Evolutionary conservation across 1,140 invertebrate genomes (phyloP), one percentile per base, ranked within the genome.

Genomic region (Drosophila arizonae): DNA sequence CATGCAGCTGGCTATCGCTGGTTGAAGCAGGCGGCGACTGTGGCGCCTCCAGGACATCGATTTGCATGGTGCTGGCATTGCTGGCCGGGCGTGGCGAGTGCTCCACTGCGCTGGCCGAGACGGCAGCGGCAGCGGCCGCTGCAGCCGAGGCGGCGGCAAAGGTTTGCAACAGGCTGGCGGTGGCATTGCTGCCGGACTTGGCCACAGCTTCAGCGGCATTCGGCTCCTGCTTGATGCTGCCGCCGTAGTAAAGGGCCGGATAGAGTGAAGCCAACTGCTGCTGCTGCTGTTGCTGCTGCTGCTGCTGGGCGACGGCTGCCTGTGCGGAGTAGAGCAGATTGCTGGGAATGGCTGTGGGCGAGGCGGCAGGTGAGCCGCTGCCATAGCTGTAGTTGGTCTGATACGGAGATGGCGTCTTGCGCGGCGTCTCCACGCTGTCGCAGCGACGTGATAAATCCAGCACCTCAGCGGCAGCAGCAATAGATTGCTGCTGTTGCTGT

Each of bases 391-490:
- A 90, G 63, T 67, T 91, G 36, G 89, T 80, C 63, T 91, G 76
- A 36, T 91, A 89, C 2, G 91, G 91, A 1, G 91, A 91, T 1
- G 90, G 82, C 0, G 91, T 91, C 73, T 92, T 92, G 26, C 88
- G 66, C 26, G 89, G 63, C 4, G 87, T 84, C 68, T 91, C 91
- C n/a, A 90, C 85, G 28, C 87, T 90, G 73, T 91, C 90, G 41
- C 91, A 90, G 60, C 86, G 90, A 13, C 81, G 77, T 6, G 92
- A 92, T 28, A 92, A 72, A 78, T 92, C 92, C 54, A 92, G 63
- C 8, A 88, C 91, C 58, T 89, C 90, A 5, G 76, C 62, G 33
- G 63, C 48, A 11, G 71, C 58, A 41, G 56, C 41, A 9, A 60
- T 60, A 17, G 68, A 64, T 48, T 72, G 68, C 9, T 63, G 67